Percentiles rank a stretch among this genome's conserved stretches.
phyloP scores from a whole-genome alignment of 2,888 invertebrate species.

The Pammene aurita region DNA sequence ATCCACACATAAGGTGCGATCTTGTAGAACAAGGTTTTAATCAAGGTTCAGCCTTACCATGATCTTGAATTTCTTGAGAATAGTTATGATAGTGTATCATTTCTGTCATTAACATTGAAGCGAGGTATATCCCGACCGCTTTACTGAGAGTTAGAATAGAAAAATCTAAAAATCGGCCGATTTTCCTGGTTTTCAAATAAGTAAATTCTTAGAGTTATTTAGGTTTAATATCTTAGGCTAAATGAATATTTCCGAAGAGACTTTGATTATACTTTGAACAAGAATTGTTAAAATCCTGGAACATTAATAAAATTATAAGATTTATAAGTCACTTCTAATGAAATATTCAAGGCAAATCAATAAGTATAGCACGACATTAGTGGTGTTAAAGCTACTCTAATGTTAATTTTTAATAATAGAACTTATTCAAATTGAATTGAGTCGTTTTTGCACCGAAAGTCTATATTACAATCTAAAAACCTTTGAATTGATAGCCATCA shows the following conservation, averaged over 20 bases:
- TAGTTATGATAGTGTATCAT: background rate
- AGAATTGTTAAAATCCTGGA: too few relatives aligned
- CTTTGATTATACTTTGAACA: too few relatives aligned
- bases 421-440: background rate
- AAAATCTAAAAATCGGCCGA: too few relatives aligned
- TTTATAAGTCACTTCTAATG: background rate
- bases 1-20: conserved; percentile 7
- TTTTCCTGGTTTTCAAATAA: too few relatives aligned
- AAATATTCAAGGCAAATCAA: background rate
- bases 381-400: background rate
- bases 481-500: conserved; percentile 10
- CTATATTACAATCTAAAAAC: background rate
- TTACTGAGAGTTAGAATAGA: too few relatives aligned
- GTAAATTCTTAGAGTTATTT: background rate
- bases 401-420: background rate
- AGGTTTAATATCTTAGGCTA: background rate
- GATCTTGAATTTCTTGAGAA: conserved; percentile 10
- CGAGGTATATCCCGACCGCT: too few relatives aligned
- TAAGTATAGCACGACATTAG: background rate
- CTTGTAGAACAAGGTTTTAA: conserved; percentile 6
- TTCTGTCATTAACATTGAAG: too few relatives aligned
- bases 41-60: conserved; percentile 14
- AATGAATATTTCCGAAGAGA: too few relatives aligned
- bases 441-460: background rate
- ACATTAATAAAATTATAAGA: too few relatives aligned